Evolutionary conservation across 1,140 invertebrate species (phyloP).

Genomic region (Pararge aegeria): DNA sequence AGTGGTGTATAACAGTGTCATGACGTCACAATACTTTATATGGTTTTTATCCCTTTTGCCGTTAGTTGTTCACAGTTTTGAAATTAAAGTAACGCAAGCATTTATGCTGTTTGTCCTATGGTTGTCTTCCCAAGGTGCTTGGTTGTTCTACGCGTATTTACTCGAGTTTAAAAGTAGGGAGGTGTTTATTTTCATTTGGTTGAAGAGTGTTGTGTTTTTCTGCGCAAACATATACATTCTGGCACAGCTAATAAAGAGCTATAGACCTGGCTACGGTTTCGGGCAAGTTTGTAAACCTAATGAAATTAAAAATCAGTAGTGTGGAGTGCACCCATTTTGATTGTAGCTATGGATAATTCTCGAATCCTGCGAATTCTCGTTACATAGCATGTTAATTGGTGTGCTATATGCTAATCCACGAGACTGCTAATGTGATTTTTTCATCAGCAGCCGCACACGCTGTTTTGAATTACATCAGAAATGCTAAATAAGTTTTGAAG

Average conservation of each 20-base stretch:
- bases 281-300: constrained; percentile 28
- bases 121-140: constrained; percentile 89
- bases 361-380: too few relatives aligned
- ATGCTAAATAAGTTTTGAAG: too few relatives aligned
- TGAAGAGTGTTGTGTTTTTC: constrained; percentile 89
- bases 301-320: constrained; percentile 4
- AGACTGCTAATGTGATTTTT: too few relatives aligned
- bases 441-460: too few relatives aligned
- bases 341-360: background rate
- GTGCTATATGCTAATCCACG: too few relatives aligned
- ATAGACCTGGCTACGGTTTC: constrained; percentile 61
- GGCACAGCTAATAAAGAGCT: constrained; percentile 83
- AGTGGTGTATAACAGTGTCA: constrained; percentile 97
- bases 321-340: background rate
- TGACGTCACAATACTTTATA: constrained; percentile 98
- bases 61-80: constrained; percentile 85
- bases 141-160: constrained; percentile 95
- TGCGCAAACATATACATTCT: constrained; percentile 88
- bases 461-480: too few relatives aligned
- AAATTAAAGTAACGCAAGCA: constrained; percentile 74
- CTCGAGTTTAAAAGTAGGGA: constrained; percentile 94
- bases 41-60: constrained; percentile 97
- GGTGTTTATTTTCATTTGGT: constrained; percentile 90
- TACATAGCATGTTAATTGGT: too few relatives aligned
- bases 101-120: constrained; percentile 83